Evolutionary conservation across 2,888 invertebrate genomes (phyloP).

Genomic region (Brachypterus glaber): DNA sequence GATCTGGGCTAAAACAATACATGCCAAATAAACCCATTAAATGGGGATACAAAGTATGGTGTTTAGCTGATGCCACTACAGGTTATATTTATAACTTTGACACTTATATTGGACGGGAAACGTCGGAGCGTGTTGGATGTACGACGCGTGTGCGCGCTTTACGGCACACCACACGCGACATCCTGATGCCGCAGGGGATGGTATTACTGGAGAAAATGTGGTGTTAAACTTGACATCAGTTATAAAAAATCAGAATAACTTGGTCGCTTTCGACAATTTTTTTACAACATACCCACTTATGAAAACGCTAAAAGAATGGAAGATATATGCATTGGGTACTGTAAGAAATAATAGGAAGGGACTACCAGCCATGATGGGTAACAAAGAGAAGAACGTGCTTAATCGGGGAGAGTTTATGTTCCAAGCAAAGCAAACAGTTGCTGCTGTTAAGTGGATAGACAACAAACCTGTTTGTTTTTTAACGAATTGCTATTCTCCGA

Average conservation of each 20-base stretch:
- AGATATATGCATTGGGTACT: slow-evolving; percentile 21
- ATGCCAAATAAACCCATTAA: slow-evolving; percentile 9
- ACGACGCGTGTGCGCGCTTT: too few relatives aligned
- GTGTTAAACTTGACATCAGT: slow-evolving; percentile 6
- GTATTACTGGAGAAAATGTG: slow-evolving; percentile 11
- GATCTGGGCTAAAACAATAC: slow-evolving; percentile 19
- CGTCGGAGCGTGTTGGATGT: too few relatives aligned
- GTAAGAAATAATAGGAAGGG: slow-evolving; percentile 17
- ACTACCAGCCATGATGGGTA: slow-evolving; percentile 14
- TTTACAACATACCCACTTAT: slow-evolving; percentile 19
- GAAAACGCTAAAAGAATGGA: slow-evolving; percentile 13
- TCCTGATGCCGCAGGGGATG: slow-evolving; percentile 1
- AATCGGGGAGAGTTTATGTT: slow-evolving; percentile 20
- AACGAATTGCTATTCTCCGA: slow-evolving; percentile 8
- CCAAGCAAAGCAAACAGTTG: slow-evolving; percentile 8
- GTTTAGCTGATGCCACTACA: slow-evolving; percentile 7
- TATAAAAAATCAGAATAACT: slow-evolving; percentile 4
- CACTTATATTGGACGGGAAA: slow-evolving; percentile 25
- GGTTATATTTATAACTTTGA: slow-evolving; percentile 26
- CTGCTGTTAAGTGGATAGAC: slow-evolving; percentile 20
- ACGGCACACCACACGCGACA: slow-evolving; percentile 28
- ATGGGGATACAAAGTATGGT: slow-evolving; percentile 11
- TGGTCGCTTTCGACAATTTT: slow-evolving; percentile 11
- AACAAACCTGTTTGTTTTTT: slow-evolving; percentile 19
- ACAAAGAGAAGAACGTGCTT: slow-evolving; percentile 14